These are phyloP conservation scores for Sisor rabdophorus DNA, from an alignment of 2,113 vertebrate species.

Conservation along the genomic window DNA sequence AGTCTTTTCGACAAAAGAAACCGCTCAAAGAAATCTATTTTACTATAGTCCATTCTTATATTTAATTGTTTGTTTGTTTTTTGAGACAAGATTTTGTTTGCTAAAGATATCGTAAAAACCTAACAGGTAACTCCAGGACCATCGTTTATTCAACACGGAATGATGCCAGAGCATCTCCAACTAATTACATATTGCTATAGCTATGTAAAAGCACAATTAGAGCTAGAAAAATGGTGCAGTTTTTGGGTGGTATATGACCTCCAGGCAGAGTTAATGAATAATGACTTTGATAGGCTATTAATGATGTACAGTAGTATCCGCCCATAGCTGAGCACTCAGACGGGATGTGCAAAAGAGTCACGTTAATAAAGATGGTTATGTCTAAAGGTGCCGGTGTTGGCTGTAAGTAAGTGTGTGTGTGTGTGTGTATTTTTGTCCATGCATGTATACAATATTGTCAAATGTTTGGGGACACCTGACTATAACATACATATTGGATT, in stretches of 20 bases:
- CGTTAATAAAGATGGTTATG: slow-evolving; percentile 36
- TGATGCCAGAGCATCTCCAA: neutral
- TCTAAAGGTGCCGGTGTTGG: neutral
- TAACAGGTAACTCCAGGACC: neutral
- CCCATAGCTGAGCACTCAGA: slow-evolving; percentile 25
- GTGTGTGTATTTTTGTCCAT: too few species aligned
- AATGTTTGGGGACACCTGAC: too few species aligned
- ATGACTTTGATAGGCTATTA: slow-evolving; percentile 7
- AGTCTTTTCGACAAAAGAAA: slow-evolving; percentile 22
- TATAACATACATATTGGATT: too few species aligned
- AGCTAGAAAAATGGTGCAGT: neutral
- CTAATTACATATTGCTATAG: neutral
- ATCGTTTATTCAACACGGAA: neutral
- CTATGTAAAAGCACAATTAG: neutral
- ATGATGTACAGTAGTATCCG: neutral
- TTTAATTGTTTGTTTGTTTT: slow-evolving; percentile 1
- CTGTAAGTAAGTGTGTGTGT: neutral
- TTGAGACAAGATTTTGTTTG: neutral
- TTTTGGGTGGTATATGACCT: slow-evolving; percentile 1
- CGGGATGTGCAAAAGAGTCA: neutral
- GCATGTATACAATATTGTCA: too few species aligned
- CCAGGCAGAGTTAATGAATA: slow-evolving; percentile 1
- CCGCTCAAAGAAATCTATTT: slow-evolving; percentile 41
- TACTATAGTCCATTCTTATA: slow-evolving; percentile 35
- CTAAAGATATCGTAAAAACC: neutral